Percentiles rank a stretch among this genome's conserved stretches.
phyloP scores from a whole-genome alignment of 2,113 vertebrate species.

The Thymallus thymallus region DNA sequence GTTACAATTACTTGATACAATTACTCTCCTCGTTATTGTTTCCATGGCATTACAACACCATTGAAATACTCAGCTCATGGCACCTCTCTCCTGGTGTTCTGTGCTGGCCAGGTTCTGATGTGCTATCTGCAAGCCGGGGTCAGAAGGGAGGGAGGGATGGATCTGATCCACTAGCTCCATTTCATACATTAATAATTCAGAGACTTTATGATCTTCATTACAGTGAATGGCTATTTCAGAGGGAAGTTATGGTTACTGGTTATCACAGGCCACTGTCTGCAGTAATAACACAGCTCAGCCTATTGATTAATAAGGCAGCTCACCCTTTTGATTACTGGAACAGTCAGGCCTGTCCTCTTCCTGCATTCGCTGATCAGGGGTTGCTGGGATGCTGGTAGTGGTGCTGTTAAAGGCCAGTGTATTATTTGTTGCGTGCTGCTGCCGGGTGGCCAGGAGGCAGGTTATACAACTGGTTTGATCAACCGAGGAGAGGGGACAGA shows the following conservation, averaged over 20 bases:
- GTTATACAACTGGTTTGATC: constrained; percentile 11
- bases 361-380: constrained; percentile 5
- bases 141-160: not conserved
- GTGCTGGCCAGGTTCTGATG: constrained; percentile 3
- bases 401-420: constrained; percentile 4
- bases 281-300: constrained; percentile 44
- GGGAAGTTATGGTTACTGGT: constrained; percentile 34
- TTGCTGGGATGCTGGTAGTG: not conserved
- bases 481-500: not conserved
- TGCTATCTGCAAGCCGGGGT: constrained; percentile 14
- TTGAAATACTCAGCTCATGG: not conserved
- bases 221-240: constrained; percentile 37
- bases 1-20: too few relatives aligned
- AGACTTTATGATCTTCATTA: constrained; percentile 58
- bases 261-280: constrained; percentile 37
- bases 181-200: constrained; percentile 52
- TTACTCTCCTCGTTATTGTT: not conserved
- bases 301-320: constrained; percentile 57
- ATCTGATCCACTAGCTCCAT: constrained; percentile 28
- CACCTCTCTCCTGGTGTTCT: not conserved
- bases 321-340: constrained; percentile 57
- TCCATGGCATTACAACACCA: not conserved
- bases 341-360: constrained; percentile 15
- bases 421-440: constrained; percentile 32
- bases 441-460: constrained; percentile 5